phyloP scores from a whole-genome alignment of 1,140 invertebrate species.

The Lepidostoma basale region DNA sequence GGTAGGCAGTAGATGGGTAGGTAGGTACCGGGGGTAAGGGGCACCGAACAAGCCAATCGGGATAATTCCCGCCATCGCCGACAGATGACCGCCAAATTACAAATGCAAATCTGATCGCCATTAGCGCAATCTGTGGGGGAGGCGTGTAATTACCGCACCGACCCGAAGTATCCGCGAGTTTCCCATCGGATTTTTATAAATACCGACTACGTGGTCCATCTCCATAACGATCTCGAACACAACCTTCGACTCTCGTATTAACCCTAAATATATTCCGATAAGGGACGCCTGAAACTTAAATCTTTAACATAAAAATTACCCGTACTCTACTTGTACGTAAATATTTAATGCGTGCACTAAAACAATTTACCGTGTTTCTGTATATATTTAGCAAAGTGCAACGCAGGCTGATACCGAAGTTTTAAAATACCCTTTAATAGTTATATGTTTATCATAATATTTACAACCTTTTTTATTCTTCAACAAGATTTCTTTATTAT shows the following conservation, averaged over 20 bases:
- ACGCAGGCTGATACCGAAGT: no score
- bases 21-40: no score
- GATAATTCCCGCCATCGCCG: slow-evolving; percentile 15
- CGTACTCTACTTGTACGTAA: no score
- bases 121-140: slow-evolving; percentile 40
- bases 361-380: no score
- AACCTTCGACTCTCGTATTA: slow-evolving; percentile 36
- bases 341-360: no score
- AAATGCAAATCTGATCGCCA: slow-evolving; percentile 46
- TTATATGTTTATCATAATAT: no score
- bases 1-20: no score
- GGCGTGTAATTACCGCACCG: slow-evolving; percentile 41
- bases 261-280: slow-evolving; percentile 36
- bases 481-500: background rate
- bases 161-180: slow-evolving; percentile 37
- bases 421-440: no score
- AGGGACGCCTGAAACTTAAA: background rate
- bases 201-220: slow-evolving; percentile 43
- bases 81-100: slow-evolving; percentile 40
- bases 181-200: slow-evolving; percentile 44
- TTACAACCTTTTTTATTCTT: background rate
- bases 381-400: no score
- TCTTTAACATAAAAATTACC: background rate
- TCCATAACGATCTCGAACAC: slow-evolving; percentile 39
- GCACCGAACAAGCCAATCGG: background rate